These are phyloP conservation scores for Bradypus variegatus DNA, from an alignment of 2,797 vertebrate species.

Conservation along the genomic window DNA sequence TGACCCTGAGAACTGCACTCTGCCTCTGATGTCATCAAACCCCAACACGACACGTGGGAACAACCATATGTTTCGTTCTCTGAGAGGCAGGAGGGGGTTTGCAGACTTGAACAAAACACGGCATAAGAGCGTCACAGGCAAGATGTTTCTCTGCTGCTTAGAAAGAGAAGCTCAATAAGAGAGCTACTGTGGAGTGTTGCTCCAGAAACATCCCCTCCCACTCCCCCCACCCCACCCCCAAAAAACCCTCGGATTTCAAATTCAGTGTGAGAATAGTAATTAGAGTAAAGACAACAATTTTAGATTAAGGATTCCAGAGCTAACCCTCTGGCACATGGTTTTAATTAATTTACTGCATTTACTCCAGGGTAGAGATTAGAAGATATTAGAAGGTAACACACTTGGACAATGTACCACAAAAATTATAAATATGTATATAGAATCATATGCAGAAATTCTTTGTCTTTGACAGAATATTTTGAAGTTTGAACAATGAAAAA, in stretches of 20 bases:
- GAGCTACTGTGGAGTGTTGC: not conserved
- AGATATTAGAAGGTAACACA: not conserved
- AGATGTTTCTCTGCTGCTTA: not conserved
- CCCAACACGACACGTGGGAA: not conserved
- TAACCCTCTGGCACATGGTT: constrained; percentile 14
- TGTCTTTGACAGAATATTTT: constrained; percentile 6
- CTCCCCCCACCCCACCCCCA: not conserved
- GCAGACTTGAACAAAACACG: not conserved
- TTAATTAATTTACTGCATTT: constrained; percentile 11
- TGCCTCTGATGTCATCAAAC: not conserved
- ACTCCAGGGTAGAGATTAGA: not conserved
- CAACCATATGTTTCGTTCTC: not conserved
- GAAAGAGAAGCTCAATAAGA: not conserved
- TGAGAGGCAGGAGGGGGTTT: not conserved
- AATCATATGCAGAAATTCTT: not conserved
- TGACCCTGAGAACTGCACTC: not conserved
- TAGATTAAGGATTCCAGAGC: not conserved
- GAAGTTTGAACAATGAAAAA: constrained; percentile 27
- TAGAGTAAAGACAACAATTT: not conserved
- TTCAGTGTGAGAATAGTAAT: not conserved
- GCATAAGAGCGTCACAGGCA: not conserved
- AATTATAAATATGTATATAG: not conserved
- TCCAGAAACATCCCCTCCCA: not conserved
- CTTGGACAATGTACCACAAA: not conserved
- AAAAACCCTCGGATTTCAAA: not conserved